Percentiles rank a stretch among this genome's conserved stretches.
phyloP scores from a whole-genome alignment of 2,113 vertebrate genomes.

The rat (Rattus norvegicus) region GRCr8 NC_086020.1:63558501-63559000 shows the following conservation, averaged over 20 bases:
- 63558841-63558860: background rate
- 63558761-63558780: background rate
- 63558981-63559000: constrained; percentile 37
- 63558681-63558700: too few species aligned
- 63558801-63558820: background rate
- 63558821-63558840: background rate
- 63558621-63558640: too few species aligned
- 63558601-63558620: too few species aligned
- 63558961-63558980: constrained; percentile 19
- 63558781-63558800: constrained; percentile 19
- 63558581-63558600: background rate
- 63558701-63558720: constrained; percentile 17
- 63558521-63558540: background rate
- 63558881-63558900: background rate
- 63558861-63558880: too few species aligned
- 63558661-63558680: too few species aligned
- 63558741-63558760: constrained; percentile 20
- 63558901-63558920: background rate
- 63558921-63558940: constrained; percentile 1
- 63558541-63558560: background rate
- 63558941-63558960: background rate
- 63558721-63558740: background rate
- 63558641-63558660: too few species aligned
- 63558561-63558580: background rate
- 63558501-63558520: background rate